These are phyloP conservation scores for Cryptoblepharus egeriae DNA, from an alignment of 2,797 vertebrate genomes.

Conservation along the genomic window DNA sequence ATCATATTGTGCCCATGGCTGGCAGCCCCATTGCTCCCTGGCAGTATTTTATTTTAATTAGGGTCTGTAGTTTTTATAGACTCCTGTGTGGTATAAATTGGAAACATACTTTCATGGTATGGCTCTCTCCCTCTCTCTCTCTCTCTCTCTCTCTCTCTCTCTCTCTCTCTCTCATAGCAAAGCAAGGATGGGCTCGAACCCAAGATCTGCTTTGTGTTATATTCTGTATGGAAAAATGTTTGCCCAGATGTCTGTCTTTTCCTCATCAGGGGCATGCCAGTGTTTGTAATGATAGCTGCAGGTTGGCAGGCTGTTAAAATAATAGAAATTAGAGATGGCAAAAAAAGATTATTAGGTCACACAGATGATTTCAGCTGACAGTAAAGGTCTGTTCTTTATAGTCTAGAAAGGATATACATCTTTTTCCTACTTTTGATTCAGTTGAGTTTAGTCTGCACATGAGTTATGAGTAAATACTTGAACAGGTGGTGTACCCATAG, in stretches of 20 bases:
- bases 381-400: slow-evolving; percentile 6
- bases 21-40: slow-evolving; percentile 16
- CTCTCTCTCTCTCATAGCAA: slow-evolving; percentile 6
- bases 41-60: slow-evolving; percentile 40
- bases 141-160: slow-evolving; percentile 11
- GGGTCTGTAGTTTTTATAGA: slow-evolving; percentile 44
- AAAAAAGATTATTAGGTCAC: slow-evolving; percentile 7
- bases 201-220: slow-evolving; percentile 43
- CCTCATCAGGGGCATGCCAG: background rate
- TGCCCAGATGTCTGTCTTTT: slow-evolving; percentile 25
- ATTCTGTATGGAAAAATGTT: slow-evolving; percentile 18
- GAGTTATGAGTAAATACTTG: slow-evolving; percentile 36
- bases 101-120: slow-evolving; percentile 21
- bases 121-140: background rate
- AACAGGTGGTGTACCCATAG: slow-evolving; percentile 1
- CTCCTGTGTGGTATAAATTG: slow-evolving; percentile 50
- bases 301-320: slow-evolving; percentile 36
- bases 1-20: slow-evolving; percentile 15
- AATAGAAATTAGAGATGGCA: slow-evolving; percentile 38
- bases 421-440: background rate
- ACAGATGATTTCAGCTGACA: background rate
- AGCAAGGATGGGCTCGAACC: slow-evolving; percentile 26
- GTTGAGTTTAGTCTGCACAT: slow-evolving; percentile 18
- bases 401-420: background rate
- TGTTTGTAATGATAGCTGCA: slow-evolving; percentile 9